These are phyloP conservation scores for Pristionchus arcanus DNA, from an alignment of 2,888 invertebrate species.

Conservation along the genomic window DNA sequence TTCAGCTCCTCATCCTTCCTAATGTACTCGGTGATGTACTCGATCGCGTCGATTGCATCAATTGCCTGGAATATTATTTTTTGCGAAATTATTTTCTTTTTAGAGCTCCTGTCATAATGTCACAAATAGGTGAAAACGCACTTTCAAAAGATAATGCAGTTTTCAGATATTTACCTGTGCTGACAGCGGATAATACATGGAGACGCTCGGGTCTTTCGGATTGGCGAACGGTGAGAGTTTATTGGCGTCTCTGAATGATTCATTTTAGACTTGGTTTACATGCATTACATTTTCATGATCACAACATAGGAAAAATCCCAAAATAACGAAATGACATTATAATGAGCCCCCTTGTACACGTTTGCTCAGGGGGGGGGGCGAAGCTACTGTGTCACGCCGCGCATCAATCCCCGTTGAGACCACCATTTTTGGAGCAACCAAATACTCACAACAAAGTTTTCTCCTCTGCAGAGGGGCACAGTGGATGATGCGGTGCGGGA, in stretches of 20 bases:
- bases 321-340: no score
- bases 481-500: constrained; percentile 74
- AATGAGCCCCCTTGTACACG: no score
- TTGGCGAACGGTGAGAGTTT: not conserved
- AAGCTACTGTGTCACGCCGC: no score
- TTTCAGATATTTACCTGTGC: constrained; percentile 55
- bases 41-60: constrained; percentile 68
- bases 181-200: constrained; percentile 64
- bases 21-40: constrained; percentile 76
- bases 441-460: constrained; percentile 13
- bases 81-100: not conserved
- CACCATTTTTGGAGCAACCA: not conserved
- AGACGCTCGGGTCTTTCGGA: constrained; percentile 60
- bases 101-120: not conserved
- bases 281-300: no score
- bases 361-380: no score
- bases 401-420: no score
- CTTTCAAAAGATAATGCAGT: no score
- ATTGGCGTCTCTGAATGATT: not conserved
- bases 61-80: constrained; percentile 55
- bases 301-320: no score
- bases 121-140: not conserved
- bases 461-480: constrained; percentile 61
- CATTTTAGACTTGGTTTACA: no score
- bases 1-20: constrained; percentile 75